phyloP scores from a whole-genome alignment of 2,797 vertebrate species.

The Arnoldichthys spilopterus region DNA sequence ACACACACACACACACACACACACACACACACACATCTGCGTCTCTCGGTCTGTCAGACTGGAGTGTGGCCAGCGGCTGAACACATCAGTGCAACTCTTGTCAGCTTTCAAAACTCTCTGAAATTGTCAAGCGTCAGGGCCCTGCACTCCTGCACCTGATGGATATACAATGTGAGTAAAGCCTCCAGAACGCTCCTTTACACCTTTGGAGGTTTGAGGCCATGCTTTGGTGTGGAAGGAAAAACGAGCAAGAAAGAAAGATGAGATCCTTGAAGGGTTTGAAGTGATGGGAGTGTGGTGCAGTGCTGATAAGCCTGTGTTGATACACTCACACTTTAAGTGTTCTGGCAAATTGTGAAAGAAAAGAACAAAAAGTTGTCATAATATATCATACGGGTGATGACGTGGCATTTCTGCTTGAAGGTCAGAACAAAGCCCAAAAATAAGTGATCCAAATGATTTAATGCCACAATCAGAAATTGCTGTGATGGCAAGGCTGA shows the following conservation, averaged over 20 bases:
- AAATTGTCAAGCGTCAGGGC: background rate
- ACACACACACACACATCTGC: constrained; percentile 7
- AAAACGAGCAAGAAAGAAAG: background rate
- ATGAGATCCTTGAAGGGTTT: background rate
- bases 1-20: background rate
- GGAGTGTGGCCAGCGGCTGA: background rate
- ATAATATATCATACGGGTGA: background rate
- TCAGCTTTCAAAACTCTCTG: constrained; percentile 1
- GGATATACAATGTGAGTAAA: constrained; percentile 16
- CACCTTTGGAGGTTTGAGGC: background rate
- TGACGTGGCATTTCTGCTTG: constrained; percentile 4
- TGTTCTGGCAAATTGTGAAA: background rate
- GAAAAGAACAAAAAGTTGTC: background rate
- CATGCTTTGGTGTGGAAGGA: background rate
- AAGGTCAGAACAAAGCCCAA: constrained; percentile 8
- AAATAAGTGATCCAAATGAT: background rate
- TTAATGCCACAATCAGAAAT: background rate
- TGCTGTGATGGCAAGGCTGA: background rate
- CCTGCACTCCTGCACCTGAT: background rate
- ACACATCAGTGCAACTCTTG: constrained; percentile 8
- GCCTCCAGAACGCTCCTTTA: background rate
- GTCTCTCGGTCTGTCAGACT: constrained; percentile 25
- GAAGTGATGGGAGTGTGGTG: constrained; percentile 10
- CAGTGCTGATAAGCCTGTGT: background rate
- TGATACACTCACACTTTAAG: background rate